These are phyloP conservation scores for Hypomesus transpacificus DNA, from an alignment of 2,113 vertebrate species.

Conservation along the genomic window DNA sequence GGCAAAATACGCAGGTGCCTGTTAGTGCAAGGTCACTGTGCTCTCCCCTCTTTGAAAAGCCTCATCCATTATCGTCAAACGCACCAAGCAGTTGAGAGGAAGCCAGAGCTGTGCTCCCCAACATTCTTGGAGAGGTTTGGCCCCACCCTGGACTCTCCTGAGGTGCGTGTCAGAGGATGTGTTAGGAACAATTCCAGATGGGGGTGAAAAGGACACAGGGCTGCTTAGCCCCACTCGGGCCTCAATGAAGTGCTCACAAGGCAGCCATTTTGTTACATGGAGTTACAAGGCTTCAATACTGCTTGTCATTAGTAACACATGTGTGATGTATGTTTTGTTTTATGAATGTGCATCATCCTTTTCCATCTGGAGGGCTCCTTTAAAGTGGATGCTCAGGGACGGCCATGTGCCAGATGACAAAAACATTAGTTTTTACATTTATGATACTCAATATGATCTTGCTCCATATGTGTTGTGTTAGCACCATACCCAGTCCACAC, in stretches of 20 bases:
- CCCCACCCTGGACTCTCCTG: slow-evolving; percentile 1
- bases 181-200: slow-evolving; percentile 16
- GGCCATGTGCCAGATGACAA: neutral
- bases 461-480: neutral
- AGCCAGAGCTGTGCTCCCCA: neutral
- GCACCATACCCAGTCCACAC: neutral
- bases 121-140: neutral
- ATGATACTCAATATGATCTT: neutral
- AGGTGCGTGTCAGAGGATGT: slow-evolving; percentile 1
- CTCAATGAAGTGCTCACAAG: neutral
- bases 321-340: slow-evolving; percentile 14
- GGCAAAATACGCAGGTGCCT: neutral
- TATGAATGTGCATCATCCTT: neutral
- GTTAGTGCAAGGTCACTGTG: neutral
- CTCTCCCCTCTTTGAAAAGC: neutral
- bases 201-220: slow-evolving; percentile 10
- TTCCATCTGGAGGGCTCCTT: slow-evolving; percentile 1
- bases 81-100: neutral
- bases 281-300: slow-evolving; percentile 3
- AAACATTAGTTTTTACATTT: neutral
- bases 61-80: neutral
- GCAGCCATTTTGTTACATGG: neutral
- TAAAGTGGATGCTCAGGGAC: neutral
- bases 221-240: neutral
- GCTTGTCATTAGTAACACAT: slow-evolving; percentile 13